These are phyloP conservation scores for Budorcas taxicolor DNA, from an alignment of 2,113 vertebrate species.

Conservation along the genomic window DNA sequence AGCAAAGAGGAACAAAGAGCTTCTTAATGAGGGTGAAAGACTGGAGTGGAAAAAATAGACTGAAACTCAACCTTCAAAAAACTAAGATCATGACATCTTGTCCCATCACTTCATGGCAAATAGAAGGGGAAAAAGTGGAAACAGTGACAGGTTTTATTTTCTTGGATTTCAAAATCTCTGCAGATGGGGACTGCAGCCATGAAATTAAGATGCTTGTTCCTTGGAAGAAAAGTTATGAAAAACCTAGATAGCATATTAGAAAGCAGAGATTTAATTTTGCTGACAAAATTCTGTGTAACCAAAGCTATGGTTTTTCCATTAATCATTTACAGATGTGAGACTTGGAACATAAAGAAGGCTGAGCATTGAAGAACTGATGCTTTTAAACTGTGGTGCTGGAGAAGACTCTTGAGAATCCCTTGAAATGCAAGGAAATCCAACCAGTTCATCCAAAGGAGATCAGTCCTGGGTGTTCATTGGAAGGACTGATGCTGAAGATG, in stretches of 20 bases:
- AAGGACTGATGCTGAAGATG: not conserved
- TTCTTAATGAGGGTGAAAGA: not conserved
- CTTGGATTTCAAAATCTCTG: not conserved
- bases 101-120: not conserved
- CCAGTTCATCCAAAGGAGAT: not conserved
- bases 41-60: not conserved
- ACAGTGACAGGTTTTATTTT: not conserved
- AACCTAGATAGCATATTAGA: not conserved
- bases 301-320: not conserved
- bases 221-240: not conserved
- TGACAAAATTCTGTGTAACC: not conserved
- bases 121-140: not conserved
- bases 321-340: not conserved
- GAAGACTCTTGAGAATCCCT: not conserved
- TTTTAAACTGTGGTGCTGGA: not conserved
- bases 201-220: not conserved
- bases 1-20: not conserved
- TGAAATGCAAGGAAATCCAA: not conserved
- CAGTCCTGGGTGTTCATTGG: not conserved
- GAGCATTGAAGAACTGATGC: not conserved
- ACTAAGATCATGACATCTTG: not conserved
- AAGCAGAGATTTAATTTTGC: not conserved
- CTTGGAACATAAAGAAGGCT: not conserved
- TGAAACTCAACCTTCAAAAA: not conserved
- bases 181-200: fast-evolving